Conservation (phyloP, 2,113 vertebrate species). For the Euleptes europaea region DNA sequence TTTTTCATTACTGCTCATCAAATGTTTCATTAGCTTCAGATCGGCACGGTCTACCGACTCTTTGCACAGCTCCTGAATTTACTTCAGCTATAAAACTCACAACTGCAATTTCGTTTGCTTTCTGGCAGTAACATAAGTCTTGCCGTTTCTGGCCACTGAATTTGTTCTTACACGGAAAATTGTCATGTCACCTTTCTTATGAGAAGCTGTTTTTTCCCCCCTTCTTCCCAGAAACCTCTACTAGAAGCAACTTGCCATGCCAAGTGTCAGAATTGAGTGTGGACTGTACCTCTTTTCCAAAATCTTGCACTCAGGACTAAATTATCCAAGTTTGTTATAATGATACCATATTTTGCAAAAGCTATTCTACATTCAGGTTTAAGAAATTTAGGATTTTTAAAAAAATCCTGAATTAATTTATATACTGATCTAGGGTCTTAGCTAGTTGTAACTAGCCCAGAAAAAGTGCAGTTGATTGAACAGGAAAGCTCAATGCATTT, state of each 20-base stretch:
- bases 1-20: slow-evolving; percentile 9
- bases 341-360: neutral
- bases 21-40: slow-evolving; percentile 2
- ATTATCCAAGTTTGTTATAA: neutral
- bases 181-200: neutral
- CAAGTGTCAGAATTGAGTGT: neutral
- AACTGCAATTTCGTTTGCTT: neutral
- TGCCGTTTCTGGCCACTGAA: neutral
- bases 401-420: no score
- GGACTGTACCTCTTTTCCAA: neutral
- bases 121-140: neutral
- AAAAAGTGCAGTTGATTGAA: no score
- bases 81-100: neutral
- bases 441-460: no score
- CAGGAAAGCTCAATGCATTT: no score
- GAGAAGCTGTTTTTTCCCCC: neutral
- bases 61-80: slow-evolving; percentile 9
- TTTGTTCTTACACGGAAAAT: neutral
- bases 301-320: neutral
- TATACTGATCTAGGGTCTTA: no score
- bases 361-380: neutral
- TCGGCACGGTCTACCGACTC: neutral
- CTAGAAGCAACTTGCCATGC: neutral
- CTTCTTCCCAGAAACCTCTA: neutral
- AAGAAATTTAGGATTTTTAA: neutral